Conservation (phyloP, 2,888 invertebrate species). For the Isoperla grammatica region DNA sequence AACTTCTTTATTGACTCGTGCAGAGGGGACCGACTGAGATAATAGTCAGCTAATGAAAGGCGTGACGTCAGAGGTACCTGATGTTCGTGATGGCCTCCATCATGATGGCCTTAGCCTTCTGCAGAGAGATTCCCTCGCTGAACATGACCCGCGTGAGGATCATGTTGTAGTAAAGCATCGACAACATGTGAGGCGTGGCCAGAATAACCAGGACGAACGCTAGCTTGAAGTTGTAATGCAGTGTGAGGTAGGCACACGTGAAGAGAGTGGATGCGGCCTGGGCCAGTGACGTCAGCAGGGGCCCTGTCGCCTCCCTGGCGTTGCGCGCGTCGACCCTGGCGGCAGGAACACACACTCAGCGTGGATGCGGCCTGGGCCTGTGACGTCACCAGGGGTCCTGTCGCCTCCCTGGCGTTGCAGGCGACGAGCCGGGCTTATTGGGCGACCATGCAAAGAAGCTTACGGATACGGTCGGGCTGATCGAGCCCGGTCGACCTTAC, state of each 20-base stretch:
- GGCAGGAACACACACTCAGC: conserved; percentile 27
- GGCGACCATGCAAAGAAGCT: no score
- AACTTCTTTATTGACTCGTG: no score
- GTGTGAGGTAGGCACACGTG: conserved; percentile 36
- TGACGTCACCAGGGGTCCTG: conserved; percentile 39
- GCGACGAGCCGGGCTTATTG: conserved; percentile 39
- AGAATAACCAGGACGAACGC: conserved; percentile 39
- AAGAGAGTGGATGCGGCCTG: conserved; percentile 39
- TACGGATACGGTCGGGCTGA: no score
- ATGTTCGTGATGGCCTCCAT: conserved; percentile 23
- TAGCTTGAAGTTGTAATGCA: conserved; percentile 39
- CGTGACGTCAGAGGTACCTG: no score
- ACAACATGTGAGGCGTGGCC: conserved; percentile 39
- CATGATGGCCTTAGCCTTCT: conserved; percentile 38
- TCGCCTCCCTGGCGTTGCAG: conserved; percentile 37
- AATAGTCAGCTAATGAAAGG: no score
- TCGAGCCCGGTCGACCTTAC: no score
- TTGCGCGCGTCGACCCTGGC: conserved; percentile 38
- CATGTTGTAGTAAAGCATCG: conserved; percentile 39
- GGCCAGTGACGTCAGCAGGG: conserved; percentile 39
- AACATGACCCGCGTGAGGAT: conserved; percentile 38
- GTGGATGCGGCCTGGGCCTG: conserved; percentile 39
- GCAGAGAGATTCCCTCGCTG: conserved; percentile 37
- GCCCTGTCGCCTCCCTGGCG: conserved; percentile 37
- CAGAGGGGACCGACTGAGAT: no score